phyloP scores from a whole-genome alignment of 2,888 invertebrate species.

The Apocheima hispidaria region DNA sequence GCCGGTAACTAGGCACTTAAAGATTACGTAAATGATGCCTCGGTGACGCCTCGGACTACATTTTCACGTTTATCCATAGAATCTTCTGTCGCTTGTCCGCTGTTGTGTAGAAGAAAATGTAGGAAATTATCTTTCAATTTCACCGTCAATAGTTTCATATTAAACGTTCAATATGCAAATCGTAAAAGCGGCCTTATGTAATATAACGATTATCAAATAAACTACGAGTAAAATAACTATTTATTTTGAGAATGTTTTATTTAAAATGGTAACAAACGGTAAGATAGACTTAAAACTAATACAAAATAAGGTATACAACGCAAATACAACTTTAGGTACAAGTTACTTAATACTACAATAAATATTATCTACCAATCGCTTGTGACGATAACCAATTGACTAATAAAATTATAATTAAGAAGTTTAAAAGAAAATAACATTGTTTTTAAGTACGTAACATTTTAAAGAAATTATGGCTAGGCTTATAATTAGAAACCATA shows the following conservation, averaged over 20 bases:
- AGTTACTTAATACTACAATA: slow-evolving; percentile 67
- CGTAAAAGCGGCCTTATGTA: too few relatives aligned
- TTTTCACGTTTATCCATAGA: too few relatives aligned
- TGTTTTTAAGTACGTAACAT: slow-evolving; percentile 40
- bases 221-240: not conserved
- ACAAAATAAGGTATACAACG: slow-evolving; percentile 45
- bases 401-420: slow-evolving; percentile 35
- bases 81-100: too few relatives aligned
- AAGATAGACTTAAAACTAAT: slow-evolving; percentile 49
- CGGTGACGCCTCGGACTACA: too few relatives aligned
- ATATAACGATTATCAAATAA: too few relatives aligned
- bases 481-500: slow-evolving; percentile 5
- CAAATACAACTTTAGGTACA: slow-evolving; percentile 34
- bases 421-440: not conserved
- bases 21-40: too few relatives aligned
- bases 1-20: too few relatives aligned
- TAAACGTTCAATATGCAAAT: too few relatives aligned
- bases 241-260: slow-evolving; percentile 43
- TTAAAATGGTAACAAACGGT: slow-evolving; percentile 67
- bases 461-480: slow-evolving; percentile 15
- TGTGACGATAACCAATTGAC: slow-evolving; percentile 51
- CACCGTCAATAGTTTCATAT: too few relatives aligned
- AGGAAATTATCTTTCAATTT: too few relatives aligned
- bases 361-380: slow-evolving; percentile 67
- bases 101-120: too few relatives aligned